Evolutionary conservation across 2,113 vertebrate genomes (phyloP).

Genomic region (Aptenodytes patagonicus): DNA sequence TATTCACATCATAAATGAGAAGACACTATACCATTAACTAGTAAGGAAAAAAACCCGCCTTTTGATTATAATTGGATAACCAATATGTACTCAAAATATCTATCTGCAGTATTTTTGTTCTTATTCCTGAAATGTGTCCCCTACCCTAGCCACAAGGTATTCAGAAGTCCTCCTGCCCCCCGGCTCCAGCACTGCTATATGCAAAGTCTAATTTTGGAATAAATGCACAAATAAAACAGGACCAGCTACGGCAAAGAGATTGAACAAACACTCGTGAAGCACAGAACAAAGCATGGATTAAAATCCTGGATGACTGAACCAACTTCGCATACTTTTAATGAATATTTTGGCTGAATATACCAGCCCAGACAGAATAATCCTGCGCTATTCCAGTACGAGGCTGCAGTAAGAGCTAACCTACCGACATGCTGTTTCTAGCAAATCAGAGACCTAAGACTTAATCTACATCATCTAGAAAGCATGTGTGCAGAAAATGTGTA

Average conservation of each 20-base stretch:
- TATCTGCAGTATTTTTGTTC: background rate
- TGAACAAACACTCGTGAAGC: background rate
- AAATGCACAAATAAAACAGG: background rate
- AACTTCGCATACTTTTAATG: background rate
- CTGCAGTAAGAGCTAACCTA: background rate
- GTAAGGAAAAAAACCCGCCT: background rate
- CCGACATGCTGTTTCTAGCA: background rate
- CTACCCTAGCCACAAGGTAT: background rate
- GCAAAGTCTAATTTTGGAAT: background rate
- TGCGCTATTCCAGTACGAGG: background rate
- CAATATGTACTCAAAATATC: background rate
- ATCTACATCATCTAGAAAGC: slow-evolving; percentile 52
- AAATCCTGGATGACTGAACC: background rate
- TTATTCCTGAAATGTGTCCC: background rate
- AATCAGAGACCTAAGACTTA: slow-evolving; percentile 13
- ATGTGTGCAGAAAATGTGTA: slow-evolving; percentile 45
- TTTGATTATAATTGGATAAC: background rate
- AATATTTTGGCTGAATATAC: background rate
- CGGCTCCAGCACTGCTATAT: background rate
- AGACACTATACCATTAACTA: background rate
- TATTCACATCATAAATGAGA: background rate
- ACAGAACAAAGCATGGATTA: background rate
- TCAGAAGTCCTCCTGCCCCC: background rate
- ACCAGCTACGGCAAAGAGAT: background rate
- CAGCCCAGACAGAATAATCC: background rate